Percentiles rank a stretch among this genome's conserved stretches.
Conservation (phyloP, 2,888 invertebrate genomes). For the Lasioglossum villosulum region DNA sequence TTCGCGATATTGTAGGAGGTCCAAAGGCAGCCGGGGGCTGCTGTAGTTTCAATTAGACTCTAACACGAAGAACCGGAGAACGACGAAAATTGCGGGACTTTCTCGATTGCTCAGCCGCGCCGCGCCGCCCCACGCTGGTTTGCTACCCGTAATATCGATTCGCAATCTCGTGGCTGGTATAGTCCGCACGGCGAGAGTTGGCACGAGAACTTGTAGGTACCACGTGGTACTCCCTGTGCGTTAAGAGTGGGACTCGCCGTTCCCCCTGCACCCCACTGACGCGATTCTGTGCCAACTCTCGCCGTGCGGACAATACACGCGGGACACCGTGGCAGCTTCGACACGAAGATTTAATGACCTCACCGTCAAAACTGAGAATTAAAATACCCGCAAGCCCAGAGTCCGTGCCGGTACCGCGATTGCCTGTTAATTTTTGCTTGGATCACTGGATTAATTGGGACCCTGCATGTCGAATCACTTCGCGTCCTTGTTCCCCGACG, state of each 20-base stretch:
- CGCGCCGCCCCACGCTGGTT: not conserved
- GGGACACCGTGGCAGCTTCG: not conserved
- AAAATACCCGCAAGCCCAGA: not conserved
- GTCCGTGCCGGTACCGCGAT: not conserved
- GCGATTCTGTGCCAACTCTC: too few relatives aligned
- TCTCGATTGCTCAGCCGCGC: constrained; percentile 11
- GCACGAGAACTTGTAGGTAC: too few relatives aligned
- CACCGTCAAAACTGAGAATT: constrained; percentile 16
- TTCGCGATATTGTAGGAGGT: constrained; percentile 4
- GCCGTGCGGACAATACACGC: too few relatives aligned
- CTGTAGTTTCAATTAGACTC: constrained; percentile 27
- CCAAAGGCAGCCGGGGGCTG: not conserved
- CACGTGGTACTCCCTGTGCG: too few relatives aligned
- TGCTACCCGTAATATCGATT: constrained; percentile 37
- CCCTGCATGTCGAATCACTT: not conserved
- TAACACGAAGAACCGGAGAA: not conserved
- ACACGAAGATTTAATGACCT: constrained; percentile 26
- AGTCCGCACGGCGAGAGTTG: too few relatives aligned
- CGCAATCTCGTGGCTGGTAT: constrained; percentile 36
- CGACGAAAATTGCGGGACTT: constrained; percentile 26
- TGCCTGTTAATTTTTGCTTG: constrained; percentile 29
- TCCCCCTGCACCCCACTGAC: too few relatives aligned
- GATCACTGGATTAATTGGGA: constrained; percentile 13
- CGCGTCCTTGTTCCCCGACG: not conserved
- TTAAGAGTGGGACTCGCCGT: too few relatives aligned